Evolutionary conservation across 2,797 vertebrate genomes (phyloP), one percentile per base, ranked within the genome.

Genomic region (Meda fulgida): DNA sequence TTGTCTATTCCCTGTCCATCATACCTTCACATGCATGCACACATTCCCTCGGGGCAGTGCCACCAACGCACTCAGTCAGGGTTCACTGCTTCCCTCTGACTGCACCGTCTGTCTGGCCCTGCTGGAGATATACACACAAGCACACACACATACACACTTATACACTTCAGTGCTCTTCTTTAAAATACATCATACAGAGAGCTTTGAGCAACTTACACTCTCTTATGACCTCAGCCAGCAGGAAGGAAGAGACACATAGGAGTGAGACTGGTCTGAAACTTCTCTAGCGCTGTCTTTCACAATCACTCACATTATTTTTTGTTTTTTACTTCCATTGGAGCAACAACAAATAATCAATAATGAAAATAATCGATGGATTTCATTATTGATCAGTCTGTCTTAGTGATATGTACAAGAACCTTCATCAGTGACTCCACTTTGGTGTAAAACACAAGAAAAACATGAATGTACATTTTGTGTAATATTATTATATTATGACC

Each of bases 161-260:
- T 29, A 71, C 66, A 79, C 83, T 72, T 72, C 76, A 71, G 65
- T 79, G 46, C 71, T 38, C 76, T 81, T 71, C 53, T 86, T 81
- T 69, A 63, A 87, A 87, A 79, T 79, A 82, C 29, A 86, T 80
- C 80, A 78, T 86, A 75, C 78, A 84, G 76, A 70, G 48, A 85
- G 78, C 63, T 78, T 81, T 80, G 58, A 80, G 69, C 55, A 80
- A 75, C 76, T 83, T 72, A 67, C 75, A 79, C 71, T 84, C 69
- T 81, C 43, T 84, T 58, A 75, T 89, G 84, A 84, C 82, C 84
- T 66, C 76, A 82, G 69, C 29, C 78, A 76, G 51, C 53, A n/a
- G 83, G 75, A 48, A 51, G 65, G 60, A 67, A 65, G 38, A 53
- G 53, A 75, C 26, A 55, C n/a, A 9, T 10, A 73, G 51, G 80